Conservation (phyloP, 2,797 vertebrate species). For the Micropoecilia bifurca region DNA sequence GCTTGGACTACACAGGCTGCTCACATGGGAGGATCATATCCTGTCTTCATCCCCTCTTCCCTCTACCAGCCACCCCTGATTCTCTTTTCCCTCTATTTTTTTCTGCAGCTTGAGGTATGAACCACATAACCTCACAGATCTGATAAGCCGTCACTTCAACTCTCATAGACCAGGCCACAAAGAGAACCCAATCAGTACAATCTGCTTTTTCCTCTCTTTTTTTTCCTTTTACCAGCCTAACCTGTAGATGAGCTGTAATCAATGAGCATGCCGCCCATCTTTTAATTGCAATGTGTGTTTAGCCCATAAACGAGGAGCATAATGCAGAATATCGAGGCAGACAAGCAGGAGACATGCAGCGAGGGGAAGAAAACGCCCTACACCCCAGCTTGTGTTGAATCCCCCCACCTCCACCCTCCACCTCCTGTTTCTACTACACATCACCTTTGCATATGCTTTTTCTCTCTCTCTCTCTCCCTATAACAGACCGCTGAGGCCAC, state of each 20-base stretch:
- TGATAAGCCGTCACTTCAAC: constrained; percentile 30
- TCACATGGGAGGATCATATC: constrained; percentile 50
- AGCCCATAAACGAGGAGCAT: constrained; percentile 19
- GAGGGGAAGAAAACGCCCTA: constrained; percentile 85
- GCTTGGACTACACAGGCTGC: constrained; percentile 52
- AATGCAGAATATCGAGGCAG: constrained; percentile 59
- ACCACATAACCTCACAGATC: constrained; percentile 25
- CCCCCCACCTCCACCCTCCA: constrained; percentile 15
- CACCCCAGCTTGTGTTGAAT: constrained; percentile 69
- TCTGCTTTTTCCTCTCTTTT: constrained; percentile 10
- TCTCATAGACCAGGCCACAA: constrained; percentile 21
- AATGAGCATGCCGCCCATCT: constrained; percentile 31
- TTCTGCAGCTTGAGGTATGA: constrained; percentile 3
- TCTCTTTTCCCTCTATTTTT: neutral
- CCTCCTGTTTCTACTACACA: constrained; percentile 43
- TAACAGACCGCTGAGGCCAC: constrained; percentile 18
- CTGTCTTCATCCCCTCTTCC: constrained; percentile 30
- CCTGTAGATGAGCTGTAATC: constrained; percentile 39
- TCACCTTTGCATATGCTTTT: constrained; percentile 28
- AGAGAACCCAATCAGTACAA: constrained; percentile 35
- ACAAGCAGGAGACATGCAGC: constrained; percentile 67
- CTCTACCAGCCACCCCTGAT: constrained; percentile 20
- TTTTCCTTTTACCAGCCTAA: constrained; percentile 22
- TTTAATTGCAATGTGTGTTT: constrained; percentile 36
- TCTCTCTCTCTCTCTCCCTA: neutral